phyloP scores from a whole-genome alignment of 2,113 vertebrate genomes.

The Grammomys surdaster region DNA sequence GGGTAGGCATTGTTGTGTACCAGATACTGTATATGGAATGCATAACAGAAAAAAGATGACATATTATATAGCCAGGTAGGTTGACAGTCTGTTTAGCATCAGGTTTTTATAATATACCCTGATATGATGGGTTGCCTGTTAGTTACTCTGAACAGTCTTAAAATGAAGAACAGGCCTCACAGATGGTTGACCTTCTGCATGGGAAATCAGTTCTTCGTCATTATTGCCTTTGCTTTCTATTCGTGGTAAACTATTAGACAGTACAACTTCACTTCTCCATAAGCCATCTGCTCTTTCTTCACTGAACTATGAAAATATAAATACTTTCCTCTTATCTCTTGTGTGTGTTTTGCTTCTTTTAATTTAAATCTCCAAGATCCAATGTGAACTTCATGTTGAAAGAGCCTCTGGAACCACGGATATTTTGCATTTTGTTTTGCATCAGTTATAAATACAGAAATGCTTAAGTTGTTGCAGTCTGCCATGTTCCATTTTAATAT shows the following conservation, averaged over 20 bases:
- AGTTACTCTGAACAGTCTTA: neutral
- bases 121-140: neutral
- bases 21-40: neutral
- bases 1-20: neutral
- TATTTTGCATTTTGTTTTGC: conserved; percentile 62
- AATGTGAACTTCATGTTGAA: conserved; percentile 69
- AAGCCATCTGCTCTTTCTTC: conserved; percentile 74
- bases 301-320: conserved; percentile 35
- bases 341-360: conserved; percentile 74
- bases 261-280: conserved; percentile 54
- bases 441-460: neutral
- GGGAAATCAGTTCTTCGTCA: neutral
- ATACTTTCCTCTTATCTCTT: conserved; percentile 58
- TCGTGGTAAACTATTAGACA: conserved; percentile 56
- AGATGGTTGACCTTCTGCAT: neutral
- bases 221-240: conserved; percentile 34
- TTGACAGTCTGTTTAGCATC: neutral
- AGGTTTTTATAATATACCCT: neutral
- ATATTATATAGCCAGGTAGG: neutral
- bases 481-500: neutral
- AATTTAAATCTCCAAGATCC: conserved; percentile 68
- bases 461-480: conserved; percentile 31
- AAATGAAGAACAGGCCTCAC: neutral
- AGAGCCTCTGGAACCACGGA: conserved; percentile 53
- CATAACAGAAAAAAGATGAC: neutral